A percentile compares a stretch with the other conserved stretches of the same genome.
phyloP scores from a whole-genome alignment of 2,888 invertebrate genomes.

The Pandemis corylana region DNA sequence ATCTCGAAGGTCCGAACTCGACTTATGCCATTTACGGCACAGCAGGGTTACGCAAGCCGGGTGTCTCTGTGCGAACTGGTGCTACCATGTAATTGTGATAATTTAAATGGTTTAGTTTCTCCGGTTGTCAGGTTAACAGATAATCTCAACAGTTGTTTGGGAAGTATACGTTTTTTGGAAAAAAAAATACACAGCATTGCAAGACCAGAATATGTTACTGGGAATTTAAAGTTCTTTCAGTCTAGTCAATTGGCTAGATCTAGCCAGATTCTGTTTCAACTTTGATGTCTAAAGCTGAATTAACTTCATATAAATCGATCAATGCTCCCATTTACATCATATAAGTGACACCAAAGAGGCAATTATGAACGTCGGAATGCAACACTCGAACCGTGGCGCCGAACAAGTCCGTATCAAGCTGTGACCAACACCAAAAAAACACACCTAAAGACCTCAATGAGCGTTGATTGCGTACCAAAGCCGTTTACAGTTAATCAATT shows the following conservation, averaged over 20 bases:
- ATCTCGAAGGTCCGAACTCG: constrained; percentile 75
- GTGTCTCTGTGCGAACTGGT: constrained; percentile 47
- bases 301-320: constrained; percentile 8
- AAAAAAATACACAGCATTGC: too few relatives aligned
- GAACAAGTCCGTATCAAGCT: constrained; percentile 48
- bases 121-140: constrained; percentile 1
- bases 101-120: constrained; percentile 22
- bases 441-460: constrained; percentile 55
- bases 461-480: constrained; percentile 67
- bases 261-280: not conserved
- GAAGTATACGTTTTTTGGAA: not conserved
- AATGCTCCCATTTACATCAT: constrained; percentile 31
- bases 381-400: constrained; percentile 43
- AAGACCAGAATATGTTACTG: too few relatives aligned
- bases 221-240: too few relatives aligned
- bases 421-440: constrained; percentile 51
- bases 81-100: constrained; percentile 39
- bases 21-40: constrained; percentile 70
- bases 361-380: constrained; percentile 51
- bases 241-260: too few relatives aligned
- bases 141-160: constrained; percentile 22
- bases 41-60: constrained; percentile 73
- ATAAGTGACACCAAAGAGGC: constrained; percentile 26
- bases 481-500: constrained; percentile 75
- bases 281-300: not conserved